These are phyloP conservation scores for Caenorhabditis becei DNA, from an alignment of 2,888 invertebrate genomes.

Conservation along the genomic window DNA sequence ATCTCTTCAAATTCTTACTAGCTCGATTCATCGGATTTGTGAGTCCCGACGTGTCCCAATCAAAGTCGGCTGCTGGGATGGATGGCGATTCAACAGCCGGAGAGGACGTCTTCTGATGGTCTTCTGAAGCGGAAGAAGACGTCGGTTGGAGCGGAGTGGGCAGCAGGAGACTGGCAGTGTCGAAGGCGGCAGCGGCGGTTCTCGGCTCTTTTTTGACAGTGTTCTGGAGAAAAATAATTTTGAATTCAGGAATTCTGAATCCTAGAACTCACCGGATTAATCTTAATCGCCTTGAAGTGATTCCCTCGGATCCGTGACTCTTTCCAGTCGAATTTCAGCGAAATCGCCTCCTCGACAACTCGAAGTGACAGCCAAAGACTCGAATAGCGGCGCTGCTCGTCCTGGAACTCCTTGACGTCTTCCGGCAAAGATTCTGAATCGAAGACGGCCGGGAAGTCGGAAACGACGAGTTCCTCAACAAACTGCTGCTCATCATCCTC, in stretches of 20 bases:
- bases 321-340: conserved; percentile 75
- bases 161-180: conserved; percentile 37
- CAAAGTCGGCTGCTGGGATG: conserved; percentile 76
- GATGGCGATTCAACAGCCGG: conserved; percentile 66
- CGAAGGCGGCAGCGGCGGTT: conserved; percentile 18
- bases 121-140: conserved; percentile 14
- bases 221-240: conserved; percentile 12
- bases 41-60: conserved; percentile 76
- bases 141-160: conserved; percentile 28
- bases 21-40: conserved; percentile 75
- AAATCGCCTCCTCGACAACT: conserved; percentile 74
- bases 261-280: conserved; percentile 58
- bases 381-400: conserved; percentile 16
- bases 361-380: conserved; percentile 72
- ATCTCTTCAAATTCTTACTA: conserved; percentile 63
- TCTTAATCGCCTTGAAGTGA: conserved; percentile 59
- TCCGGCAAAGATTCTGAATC: conserved; percentile 22
- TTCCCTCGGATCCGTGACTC: conserved; percentile 58
- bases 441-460: conserved; percentile 33
- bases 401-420: background rate
- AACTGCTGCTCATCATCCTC: conserved; percentile 6
- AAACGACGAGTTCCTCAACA: background rate
- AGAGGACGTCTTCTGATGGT: conserved; percentile 3
- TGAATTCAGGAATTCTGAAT: no score
- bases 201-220: conserved; percentile 28